phyloP scores from a whole-genome alignment of 2,797 vertebrate species.

The Urocyon cinereoargenteus region DNA sequence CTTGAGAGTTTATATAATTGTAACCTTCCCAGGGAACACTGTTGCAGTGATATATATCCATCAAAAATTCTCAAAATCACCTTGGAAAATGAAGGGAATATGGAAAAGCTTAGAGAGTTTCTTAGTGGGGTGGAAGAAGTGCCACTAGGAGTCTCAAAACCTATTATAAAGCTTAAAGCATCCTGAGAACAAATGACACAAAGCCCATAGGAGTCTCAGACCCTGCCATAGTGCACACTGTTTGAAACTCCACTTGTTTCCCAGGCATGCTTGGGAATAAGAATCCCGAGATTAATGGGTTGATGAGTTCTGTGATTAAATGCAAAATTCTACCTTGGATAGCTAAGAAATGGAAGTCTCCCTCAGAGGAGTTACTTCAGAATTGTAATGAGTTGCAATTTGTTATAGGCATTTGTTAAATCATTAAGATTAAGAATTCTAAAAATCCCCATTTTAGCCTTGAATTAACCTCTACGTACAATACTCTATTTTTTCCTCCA shows the following conservation, averaged over 20 bases:
- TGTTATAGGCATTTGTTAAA: not conserved
- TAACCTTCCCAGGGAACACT: not conserved
- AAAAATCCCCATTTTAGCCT: not conserved
- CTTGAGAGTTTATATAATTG: not conserved
- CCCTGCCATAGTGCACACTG: fast-evolving
- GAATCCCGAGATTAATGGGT: not conserved
- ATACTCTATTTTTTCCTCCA: constrained; percentile 4
- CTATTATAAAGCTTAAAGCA: not conserved
- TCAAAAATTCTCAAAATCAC: not conserved
- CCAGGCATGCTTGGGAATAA: not conserved
- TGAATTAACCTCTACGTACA: constrained; percentile 4
- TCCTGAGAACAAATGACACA: not conserved
- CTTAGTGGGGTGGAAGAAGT: not conserved
- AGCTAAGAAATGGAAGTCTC: not conserved
- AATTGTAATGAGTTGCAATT: not conserved
- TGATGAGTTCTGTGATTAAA: not conserved
- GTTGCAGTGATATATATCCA: not conserved
- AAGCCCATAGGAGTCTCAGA: not conserved
- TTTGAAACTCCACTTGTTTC: not conserved
- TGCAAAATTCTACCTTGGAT: not conserved
- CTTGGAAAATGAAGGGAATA: not conserved
- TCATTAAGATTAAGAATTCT: not conserved
- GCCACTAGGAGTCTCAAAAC: not conserved
- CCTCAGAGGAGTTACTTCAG: not conserved
- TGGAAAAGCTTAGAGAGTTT: not conserved